Conservation (phyloP, 2,888 invertebrate genomes). For the Carabus problematicus region DNA sequence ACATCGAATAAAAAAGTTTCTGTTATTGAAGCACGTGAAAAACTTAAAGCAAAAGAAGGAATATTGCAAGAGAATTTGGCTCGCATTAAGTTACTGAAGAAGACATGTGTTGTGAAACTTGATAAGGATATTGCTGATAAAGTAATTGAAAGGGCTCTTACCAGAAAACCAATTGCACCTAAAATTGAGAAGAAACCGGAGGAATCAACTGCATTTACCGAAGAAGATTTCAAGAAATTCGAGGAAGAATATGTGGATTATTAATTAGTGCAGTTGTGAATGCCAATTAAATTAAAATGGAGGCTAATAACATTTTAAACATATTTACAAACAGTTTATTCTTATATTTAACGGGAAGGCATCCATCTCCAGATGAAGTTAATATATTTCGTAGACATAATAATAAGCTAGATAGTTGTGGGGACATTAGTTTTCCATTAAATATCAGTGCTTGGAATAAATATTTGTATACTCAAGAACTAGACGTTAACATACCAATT, state of each 20-base stretch:
- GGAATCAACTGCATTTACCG: constrained; percentile 71
- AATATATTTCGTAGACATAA: constrained; percentile 66
- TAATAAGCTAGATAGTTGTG: constrained; percentile 63
- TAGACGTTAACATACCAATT: constrained; percentile 49
- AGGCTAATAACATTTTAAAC: constrained; percentile 25
- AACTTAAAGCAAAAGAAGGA: constrained; percentile 52
- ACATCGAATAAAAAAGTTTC: constrained; percentile 52
- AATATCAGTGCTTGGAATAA: constrained; percentile 66
- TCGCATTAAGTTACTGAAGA: constrained; percentile 53
- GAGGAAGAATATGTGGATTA: constrained; percentile 69
- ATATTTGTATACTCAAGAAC: constrained; percentile 49
- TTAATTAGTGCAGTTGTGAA: constrained; percentile 48
- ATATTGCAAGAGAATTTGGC: constrained; percentile 54
- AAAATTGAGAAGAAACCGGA: constrained; percentile 59
- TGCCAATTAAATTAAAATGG: constrained; percentile 7
- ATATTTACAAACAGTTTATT: constrained; percentile 44
- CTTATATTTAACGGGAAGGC: constrained; percentile 44
- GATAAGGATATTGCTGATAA: constrained; percentile 55
- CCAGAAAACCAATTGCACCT: constrained; percentile 61
- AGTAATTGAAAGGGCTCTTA: constrained; percentile 65
- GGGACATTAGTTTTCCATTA: constrained; percentile 72
- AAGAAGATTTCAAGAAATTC: constrained; percentile 72
- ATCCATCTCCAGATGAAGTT: constrained; percentile 25
- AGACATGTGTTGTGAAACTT: constrained; percentile 52
- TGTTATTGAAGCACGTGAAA: constrained; percentile 53